These are phyloP conservation scores for Drosophila subobscura DNA, from an alignment of 1,140 invertebrate genomes.

Conservation along the genomic window DNA sequence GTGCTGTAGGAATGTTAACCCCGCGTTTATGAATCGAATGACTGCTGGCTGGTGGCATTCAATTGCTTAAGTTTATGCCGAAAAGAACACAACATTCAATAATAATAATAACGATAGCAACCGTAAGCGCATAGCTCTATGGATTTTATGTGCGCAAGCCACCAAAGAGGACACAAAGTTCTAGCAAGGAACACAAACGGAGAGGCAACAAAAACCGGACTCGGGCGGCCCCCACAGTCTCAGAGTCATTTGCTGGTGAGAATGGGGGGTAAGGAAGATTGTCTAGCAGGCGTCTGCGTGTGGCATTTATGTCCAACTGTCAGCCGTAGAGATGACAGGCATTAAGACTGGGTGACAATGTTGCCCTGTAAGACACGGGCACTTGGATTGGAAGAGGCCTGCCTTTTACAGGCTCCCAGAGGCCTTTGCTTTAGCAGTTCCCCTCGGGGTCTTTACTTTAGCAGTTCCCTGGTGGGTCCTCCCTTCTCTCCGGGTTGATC, in stretches of 20 bases:
- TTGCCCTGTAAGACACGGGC: constrained; percentile 46
- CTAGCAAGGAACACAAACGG: constrained; percentile 7
- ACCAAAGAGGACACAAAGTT: constrained; percentile 41
- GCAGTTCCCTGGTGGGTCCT: neutral
- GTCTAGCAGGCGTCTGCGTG: constrained; percentile 51
- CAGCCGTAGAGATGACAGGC: constrained; percentile 51
- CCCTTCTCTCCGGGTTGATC: neutral
- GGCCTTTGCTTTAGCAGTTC: too few species aligned
- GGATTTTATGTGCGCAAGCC: constrained; percentile 55
- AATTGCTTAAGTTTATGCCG: constrained; percentile 65
- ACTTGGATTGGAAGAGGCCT: too few species aligned
- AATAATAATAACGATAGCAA: constrained; percentile 63
- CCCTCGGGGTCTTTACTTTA: too few species aligned
- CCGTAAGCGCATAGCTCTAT: constrained; percentile 63
- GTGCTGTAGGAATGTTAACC: constrained; percentile 57
- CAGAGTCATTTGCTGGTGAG: constrained; percentile 15
- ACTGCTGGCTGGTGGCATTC: constrained; percentile 32
- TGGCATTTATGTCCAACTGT: constrained; percentile 73
- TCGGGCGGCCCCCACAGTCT: constrained; percentile 14
- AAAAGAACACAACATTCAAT: constrained; percentile 32
- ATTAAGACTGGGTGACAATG: constrained; percentile 64
- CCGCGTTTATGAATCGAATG: constrained; percentile 45
- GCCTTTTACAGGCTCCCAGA: neutral
- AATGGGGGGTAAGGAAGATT: constrained; percentile 20
- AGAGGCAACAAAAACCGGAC: constrained; percentile 29